Base-by-base conservation (phyloP, 2,888 invertebrate species). In the Andrena bicolor region DNA sequence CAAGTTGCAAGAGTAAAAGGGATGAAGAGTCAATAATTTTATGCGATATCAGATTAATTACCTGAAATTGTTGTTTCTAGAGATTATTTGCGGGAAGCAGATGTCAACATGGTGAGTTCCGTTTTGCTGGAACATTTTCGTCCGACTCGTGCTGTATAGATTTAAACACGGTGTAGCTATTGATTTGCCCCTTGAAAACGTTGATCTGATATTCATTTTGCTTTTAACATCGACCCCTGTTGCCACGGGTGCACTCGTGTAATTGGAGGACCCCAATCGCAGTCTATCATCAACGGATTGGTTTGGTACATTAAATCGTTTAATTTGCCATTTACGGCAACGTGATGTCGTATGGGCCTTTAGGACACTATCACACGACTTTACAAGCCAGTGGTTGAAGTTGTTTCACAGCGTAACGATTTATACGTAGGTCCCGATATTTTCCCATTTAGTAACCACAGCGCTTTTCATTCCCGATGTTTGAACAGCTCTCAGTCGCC, bases 301-400 rank as follows among this genome's bases (percentile, higher is more conserved):
- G 53, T 51, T 20, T 72, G 41, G 77, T 84, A 73, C 66, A 86
- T 84, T 86, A 86, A 86, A 77, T 84, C 20, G 41, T 74, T 76
- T 76, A 76, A 80, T 74, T 58, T 48, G 53, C 65, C 68, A 76
- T 79, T 86, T 51, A 70, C 65, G n/a, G 48, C 53, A 48, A 35
- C 20, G 49, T 32, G 41, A 16, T 48, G 20, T 41, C 8, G 8
- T 23, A n/a, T 3, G 20, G 2, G 1, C 32, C 20, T 8, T 49
- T 16, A 30, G 48, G 30, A 66, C 74, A 74, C 66, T 60, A 66
- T 66, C 74, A 13, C 74, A 16, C 32, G 26, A 28, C 7, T 16
- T 2, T 26, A 20, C 48, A 23, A 16, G 41, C 20, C 1, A 23
- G 51, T 51, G 0, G 16, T 41, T 23, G 32, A 51, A 32, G 0